These are phyloP conservation scores for Sebastes taczanowskii DNA, from an alignment of 2,797 vertebrate species.

Conservation along the genomic window DNA sequence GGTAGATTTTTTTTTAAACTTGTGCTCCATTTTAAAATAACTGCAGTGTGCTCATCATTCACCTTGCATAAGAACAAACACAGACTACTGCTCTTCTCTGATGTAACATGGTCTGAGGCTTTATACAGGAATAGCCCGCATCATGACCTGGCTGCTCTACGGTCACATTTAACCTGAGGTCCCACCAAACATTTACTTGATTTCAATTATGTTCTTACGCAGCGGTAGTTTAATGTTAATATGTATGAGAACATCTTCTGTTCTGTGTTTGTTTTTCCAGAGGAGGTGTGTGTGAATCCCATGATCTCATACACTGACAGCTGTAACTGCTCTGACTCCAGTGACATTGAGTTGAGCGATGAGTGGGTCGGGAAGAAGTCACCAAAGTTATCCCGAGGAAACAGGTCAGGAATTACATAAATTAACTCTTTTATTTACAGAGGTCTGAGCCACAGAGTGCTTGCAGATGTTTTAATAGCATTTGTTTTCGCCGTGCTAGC, in stretches of 20 bases:
- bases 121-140: slow-evolving; percentile 32
- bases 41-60: not conserved
- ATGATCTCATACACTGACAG: slow-evolving; percentile 96
- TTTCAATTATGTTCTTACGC: not conserved
- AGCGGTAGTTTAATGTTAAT: not conserved
- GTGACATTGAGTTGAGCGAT: slow-evolving; percentile 96
- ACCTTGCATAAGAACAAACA: slow-evolving; percentile 33
- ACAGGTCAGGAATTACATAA: slow-evolving; percentile 80
- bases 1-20: not conserved
- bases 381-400: slow-evolving; percentile 95
- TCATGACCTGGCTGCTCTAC: not conserved
- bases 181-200: not conserved
- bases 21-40: not conserved
- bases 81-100: slow-evolving; percentile 25
- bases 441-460: not conserved
- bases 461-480: not conserved
- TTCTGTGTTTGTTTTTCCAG: slow-evolving; percentile 68
- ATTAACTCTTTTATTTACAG: not conserved
- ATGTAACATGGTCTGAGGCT: slow-evolving; percentile 46
- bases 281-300: slow-evolving; percentile 96
- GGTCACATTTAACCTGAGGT: not conserved
- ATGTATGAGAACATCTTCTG: not conserved
- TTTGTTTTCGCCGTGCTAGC: not conserved
- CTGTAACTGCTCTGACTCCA: slow-evolving; percentile 99
- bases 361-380: slow-evolving; percentile 98